Conservation (phyloP, 2,888 invertebrate genomes). For the Dendrolimus pini region DNA sequence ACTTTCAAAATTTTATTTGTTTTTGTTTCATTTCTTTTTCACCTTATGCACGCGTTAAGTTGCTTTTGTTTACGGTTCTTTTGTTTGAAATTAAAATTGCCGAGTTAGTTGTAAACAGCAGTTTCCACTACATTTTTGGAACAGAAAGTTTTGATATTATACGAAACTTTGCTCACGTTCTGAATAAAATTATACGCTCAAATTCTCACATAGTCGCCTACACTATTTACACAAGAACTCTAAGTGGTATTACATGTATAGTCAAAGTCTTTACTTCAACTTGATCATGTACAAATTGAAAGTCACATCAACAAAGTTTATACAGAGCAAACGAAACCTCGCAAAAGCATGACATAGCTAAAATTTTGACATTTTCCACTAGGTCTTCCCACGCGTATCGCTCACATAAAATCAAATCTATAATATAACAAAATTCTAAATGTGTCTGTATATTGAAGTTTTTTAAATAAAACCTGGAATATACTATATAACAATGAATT, state of each 20-base stretch:
- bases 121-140: not conserved
- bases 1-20: conserved; percentile 65
- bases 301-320: conserved; percentile 29
- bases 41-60: conserved; percentile 14
- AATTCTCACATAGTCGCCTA: not conserved
- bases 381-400: no score
- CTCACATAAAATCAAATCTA: no score
- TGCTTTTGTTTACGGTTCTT: conserved; percentile 11
- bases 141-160: not conserved
- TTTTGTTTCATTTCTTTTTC: conserved; percentile 65
- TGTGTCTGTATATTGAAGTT: no score
- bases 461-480: no score
- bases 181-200: not conserved
- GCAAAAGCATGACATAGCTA: conserved; percentile 15
- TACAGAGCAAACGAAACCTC: conserved; percentile 7
- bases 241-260: not conserved
- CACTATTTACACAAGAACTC: not conserved
- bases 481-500: no score
- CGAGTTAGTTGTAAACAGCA: not conserved
- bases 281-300: conserved; percentile 41
- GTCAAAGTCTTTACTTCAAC: conserved; percentile 7
- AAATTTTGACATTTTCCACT: conserved; percentile 5
- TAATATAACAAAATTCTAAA: no score
- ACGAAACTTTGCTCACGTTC: not conserved
- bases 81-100: not conserved